These are phyloP conservation scores for Melanophora roralis DNA, from an alignment of 2,888 invertebrate genomes.

Conservation along the genomic window DNA sequence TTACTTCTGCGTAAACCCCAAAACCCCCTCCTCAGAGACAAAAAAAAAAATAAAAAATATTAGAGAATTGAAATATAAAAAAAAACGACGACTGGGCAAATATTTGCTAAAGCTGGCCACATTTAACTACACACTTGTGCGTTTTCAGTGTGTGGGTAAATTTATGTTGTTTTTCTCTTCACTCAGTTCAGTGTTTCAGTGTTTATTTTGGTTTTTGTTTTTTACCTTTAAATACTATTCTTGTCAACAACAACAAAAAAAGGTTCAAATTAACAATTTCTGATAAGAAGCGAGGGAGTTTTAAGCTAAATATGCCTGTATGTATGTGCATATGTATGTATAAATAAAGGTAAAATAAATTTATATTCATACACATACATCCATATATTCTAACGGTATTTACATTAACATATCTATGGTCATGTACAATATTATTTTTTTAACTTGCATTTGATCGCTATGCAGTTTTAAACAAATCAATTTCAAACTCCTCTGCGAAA, in stretches of 20 bases:
- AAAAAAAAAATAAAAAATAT: too few relatives aligned
- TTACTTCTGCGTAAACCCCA: background rate
- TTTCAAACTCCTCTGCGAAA: conserved; percentile 17
- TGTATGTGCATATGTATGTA: background rate
- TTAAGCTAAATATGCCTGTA: background rate
- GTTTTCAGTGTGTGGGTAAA: conserved; percentile 17
- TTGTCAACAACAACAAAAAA: background rate
- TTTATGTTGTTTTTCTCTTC: conserved; percentile 6
- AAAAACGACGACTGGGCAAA: conserved; percentile 72
- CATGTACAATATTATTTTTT: background rate
- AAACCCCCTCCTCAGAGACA: conserved; percentile 13
- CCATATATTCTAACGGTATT: background rate
- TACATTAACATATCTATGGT: background rate
- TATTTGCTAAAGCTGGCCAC: conserved; percentile 73
- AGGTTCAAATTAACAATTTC: conserved; percentile 35
- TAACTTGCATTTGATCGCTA: conserved; percentile 3
- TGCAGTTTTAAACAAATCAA: conserved; percentile 19
- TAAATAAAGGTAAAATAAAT: background rate
- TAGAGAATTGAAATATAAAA: conserved; percentile 42
- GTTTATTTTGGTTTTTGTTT: conserved; percentile 48
- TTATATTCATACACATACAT: background rate
- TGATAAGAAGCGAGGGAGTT: conserved; percentile 52
- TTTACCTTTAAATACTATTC: conserved; percentile 33
- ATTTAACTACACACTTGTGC: conserved; percentile 61
- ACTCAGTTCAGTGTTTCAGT: conserved; percentile 36